A percentile compares a stretch with the other conserved stretches of the same genome.
phyloP scores from a whole-genome alignment of 2,113 vertebrate species.

The Sigmodon hispidus region DNA sequence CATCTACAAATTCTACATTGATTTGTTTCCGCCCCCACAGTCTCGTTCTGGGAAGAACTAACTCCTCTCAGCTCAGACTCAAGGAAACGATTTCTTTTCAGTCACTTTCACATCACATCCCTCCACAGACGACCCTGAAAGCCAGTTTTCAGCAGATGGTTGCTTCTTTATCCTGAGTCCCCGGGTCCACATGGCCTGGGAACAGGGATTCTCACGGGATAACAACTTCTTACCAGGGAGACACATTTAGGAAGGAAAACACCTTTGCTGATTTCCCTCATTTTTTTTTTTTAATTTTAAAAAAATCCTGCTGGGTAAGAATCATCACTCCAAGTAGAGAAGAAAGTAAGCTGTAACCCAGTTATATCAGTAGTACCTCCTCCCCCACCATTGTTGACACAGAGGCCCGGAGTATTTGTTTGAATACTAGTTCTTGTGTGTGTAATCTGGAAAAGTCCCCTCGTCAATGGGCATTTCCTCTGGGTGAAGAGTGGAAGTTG shows the following conservation, averaged over 20 bases:
- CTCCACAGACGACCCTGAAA: neutral
- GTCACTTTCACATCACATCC: neutral
- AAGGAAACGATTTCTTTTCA: conserved; percentile 69
- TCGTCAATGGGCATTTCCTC: neutral
- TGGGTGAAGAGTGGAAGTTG: rapidly evolving
- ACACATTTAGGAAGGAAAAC: neutral
- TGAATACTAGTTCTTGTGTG: neutral
- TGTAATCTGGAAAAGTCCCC: conserved; percentile 2
- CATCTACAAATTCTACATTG: conserved; percentile 73
- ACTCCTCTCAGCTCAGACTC: neutral
- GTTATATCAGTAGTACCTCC: conserved; percentile 43
- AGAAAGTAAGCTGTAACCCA: conserved; percentile 59
- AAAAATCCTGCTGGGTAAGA: conserved; percentile 63
- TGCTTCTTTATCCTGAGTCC: neutral
- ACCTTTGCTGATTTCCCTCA: neutral
- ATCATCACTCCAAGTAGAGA: conserved; percentile 47
- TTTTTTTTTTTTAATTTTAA: conserved; percentile 3
- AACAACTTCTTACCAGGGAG: rapidly evolving
- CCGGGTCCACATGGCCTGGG: neutral
- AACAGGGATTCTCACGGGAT: neutral
- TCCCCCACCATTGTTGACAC: neutral
- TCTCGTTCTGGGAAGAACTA: conserved; percentile 51
- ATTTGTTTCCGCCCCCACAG: conserved; percentile 72
- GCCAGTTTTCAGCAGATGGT: conserved; percentile 17
- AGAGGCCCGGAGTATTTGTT: conserved; percentile 62